Evolutionary conservation across 2,888 invertebrate genomes (phyloP).

Genomic region (Erpobdella octoculata): DNA sequence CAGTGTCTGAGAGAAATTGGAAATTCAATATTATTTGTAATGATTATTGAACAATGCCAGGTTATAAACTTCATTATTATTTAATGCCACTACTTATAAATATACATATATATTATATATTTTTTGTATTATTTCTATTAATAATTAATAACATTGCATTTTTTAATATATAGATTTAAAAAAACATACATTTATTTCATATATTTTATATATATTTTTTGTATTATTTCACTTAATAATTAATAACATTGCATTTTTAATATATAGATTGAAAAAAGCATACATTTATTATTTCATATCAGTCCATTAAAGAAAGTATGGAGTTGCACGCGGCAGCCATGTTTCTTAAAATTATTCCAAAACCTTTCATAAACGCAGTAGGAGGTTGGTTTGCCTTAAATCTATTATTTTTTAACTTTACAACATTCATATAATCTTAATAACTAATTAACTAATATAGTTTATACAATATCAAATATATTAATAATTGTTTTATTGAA

Average conservation of each 20-base stretch:
- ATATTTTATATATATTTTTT: neutral
- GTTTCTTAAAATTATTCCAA: slow-evolving; percentile 88
- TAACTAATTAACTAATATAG: neutral
- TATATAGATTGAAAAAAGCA: neutral
- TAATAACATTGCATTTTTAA: neutral
- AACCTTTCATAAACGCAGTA: slow-evolving; percentile 61
- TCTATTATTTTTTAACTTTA: too few relatives aligned
- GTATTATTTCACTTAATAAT: neutral
- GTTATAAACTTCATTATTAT: slow-evolving; percentile 15
- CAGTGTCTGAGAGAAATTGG: slow-evolving; percentile 89
- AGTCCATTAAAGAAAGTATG: slow-evolving; percentile 81
- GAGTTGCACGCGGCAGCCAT: slow-evolving; percentile 89
- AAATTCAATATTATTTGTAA: slow-evolving; percentile 86
- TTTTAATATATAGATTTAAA: neutral
- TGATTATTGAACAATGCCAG: slow-evolving; percentile 79
- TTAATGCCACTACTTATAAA: too few relatives aligned
- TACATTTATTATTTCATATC: neutral
- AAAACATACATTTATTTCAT: neutral
- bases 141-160: neutral
- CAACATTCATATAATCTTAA: too few relatives aligned
- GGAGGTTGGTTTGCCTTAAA: neutral
- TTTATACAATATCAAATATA: neutral
- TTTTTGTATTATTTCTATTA: neutral
- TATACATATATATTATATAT: neutral
- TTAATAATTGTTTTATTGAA: neutral